These are phyloP conservation scores for Tetraodon nigroviridis DNA, from an alignment of 2,113 vertebrate species.

Conservation along the genomic window DNA sequence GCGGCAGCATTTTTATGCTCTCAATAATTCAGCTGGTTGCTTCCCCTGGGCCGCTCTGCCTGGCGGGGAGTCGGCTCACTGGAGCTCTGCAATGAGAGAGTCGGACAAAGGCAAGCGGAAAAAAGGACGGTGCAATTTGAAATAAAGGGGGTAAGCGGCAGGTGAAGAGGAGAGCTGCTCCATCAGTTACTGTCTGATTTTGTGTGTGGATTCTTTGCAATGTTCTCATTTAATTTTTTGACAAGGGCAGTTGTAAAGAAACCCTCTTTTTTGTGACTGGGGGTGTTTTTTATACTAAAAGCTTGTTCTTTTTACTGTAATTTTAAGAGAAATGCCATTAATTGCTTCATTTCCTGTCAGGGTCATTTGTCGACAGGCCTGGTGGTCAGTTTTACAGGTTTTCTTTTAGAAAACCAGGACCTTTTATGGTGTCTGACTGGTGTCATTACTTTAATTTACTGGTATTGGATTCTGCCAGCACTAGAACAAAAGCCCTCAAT, in stretches of 20 bases:
- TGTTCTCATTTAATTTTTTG: neutral
- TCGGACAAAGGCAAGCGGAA: slow-evolving; percentile 32
- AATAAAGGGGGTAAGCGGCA: slow-evolving; percentile 20
- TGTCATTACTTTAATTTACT: no score
- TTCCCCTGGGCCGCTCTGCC: slow-evolving; percentile 60
- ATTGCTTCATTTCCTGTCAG: no score
- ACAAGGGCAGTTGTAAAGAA: neutral
- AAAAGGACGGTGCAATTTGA: slow-evolving; percentile 30
- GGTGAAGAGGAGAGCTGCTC: slow-evolving; percentile 11
- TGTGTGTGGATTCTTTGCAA: slow-evolving; percentile 3
- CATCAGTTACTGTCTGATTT: neutral
- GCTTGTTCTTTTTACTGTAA: neutral
- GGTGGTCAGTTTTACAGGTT: no score
- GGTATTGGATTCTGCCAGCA: no score
- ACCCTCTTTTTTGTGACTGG: neutral
- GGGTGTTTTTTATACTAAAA: neutral
- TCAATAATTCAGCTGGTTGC: slow-evolving; percentile 76
- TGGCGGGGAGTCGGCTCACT: slow-evolving; percentile 61
- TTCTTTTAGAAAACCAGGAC: no score
- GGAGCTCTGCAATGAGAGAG: slow-evolving; percentile 52
- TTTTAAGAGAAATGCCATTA: no score
- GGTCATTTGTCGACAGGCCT: no score
- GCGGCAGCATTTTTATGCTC: slow-evolving; percentile 69
- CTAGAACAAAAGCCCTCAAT: no score
- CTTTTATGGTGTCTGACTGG: no score